Percentiles rank a stretch among this genome's conserved stretches.
These are phyloP conservation scores for Lordiphosa collinella DNA, from an alignment of 1,140 invertebrate genomes.

Conservation along the genomic window DNA sequence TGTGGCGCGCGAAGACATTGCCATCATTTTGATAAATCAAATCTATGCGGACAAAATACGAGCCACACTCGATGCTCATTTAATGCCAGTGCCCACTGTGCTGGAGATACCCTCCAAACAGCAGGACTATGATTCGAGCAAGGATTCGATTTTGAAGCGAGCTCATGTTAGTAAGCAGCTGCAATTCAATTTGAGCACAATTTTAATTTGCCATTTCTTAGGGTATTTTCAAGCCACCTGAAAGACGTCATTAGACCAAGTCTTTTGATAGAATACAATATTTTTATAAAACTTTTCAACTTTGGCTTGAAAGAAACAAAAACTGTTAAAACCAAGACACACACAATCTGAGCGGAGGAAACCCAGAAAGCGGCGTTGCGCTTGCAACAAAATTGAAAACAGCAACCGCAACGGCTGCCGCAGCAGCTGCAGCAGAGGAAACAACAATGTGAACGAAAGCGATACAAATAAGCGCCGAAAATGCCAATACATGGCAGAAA, in stretches of 20 bases:
- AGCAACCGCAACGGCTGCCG: conserved; percentile 47
- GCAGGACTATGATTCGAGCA: conserved; percentile 98
- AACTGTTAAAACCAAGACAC: conserved; percentile 22
- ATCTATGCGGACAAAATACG: conserved; percentile 98
- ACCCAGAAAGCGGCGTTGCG: conserved; percentile 47
- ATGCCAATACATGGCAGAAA: conserved; percentile 69
- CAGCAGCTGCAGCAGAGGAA: conserved; percentile 29
- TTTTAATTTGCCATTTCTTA: not conserved
- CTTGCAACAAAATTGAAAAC: conserved; percentile 56
- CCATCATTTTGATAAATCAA: conserved; percentile 99
- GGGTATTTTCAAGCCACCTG: conserved; percentile 37
- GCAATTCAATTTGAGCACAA: not conserved
- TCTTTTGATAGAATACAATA: conserved; percentile 41
- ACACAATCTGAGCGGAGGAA: conserved; percentile 9
- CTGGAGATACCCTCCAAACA: conserved; percentile 99
- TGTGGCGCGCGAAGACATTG: conserved; percentile 96
- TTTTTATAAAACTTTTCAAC: conserved; percentile 59
- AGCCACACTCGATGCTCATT: conserved; percentile 95
- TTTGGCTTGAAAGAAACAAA: conserved; percentile 38
- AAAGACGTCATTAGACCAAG: conserved; percentile 14
- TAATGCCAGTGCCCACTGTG: conserved; percentile 94
- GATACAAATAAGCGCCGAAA: conserved; percentile 74
- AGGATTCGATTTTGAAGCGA: conserved; percentile 97
- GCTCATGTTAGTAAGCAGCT: conserved; percentile 86
- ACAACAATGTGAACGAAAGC: conserved; percentile 70